Percentiles rank a stretch among this genome's conserved stretches.
Conservation (phyloP, 2,797 vertebrate species). For the Neoniphon sammara region DNA sequence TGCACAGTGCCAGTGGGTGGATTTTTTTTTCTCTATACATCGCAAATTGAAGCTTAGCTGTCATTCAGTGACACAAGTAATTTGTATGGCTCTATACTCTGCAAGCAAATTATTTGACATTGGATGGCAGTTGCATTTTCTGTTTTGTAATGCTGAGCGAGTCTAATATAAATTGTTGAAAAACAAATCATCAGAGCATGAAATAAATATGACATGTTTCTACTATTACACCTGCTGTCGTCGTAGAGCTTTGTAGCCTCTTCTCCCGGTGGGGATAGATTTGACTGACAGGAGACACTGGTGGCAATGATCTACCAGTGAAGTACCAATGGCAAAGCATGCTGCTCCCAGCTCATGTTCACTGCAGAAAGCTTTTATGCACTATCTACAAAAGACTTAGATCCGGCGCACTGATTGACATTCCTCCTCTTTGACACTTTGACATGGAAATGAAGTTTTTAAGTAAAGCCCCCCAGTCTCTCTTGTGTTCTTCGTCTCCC, state of each 20-base stretch:
- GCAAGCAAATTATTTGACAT: slow-evolving; percentile 72
- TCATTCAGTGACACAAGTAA: slow-evolving; percentile 67
- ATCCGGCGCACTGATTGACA: slow-evolving; percentile 76
- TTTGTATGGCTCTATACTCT: slow-evolving; percentile 60
- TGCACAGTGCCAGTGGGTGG: slow-evolving; percentile 49
- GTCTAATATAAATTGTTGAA: slow-evolving; percentile 72
- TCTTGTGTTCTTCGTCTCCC: slow-evolving; percentile 62
- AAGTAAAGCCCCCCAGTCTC: slow-evolving; percentile 69
- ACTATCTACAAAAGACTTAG: slow-evolving; percentile 65
- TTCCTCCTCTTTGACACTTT: slow-evolving; percentile 72
- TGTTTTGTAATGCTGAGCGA: slow-evolving; percentile 62
- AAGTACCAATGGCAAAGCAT: slow-evolving; percentile 74
- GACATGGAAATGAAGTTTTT: slow-evolving; percentile 77
- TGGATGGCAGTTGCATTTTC: slow-evolving; percentile 72
- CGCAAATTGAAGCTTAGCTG: slow-evolving; percentile 63
- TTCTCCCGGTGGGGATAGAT: slow-evolving; percentile 66
- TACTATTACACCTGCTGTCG: slow-evolving; percentile 76
- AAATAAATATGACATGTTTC: slow-evolving; percentile 79
- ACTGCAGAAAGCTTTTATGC: slow-evolving; percentile 68
- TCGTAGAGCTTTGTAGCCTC: slow-evolving; percentile 60
- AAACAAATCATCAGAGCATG: slow-evolving; percentile 77
- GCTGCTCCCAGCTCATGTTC: slow-evolving; percentile 68
- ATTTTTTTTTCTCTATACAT: slow-evolving; percentile 57
- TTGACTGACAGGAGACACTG: slow-evolving; percentile 78
- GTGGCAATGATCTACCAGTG: slow-evolving; percentile 69